A percentile compares a stretch with the other conserved stretches of the same genome.
phyloP scores from a whole-genome alignment of 1,140 invertebrate genomes.

The Lordiphosa stackelbergi region DNA sequence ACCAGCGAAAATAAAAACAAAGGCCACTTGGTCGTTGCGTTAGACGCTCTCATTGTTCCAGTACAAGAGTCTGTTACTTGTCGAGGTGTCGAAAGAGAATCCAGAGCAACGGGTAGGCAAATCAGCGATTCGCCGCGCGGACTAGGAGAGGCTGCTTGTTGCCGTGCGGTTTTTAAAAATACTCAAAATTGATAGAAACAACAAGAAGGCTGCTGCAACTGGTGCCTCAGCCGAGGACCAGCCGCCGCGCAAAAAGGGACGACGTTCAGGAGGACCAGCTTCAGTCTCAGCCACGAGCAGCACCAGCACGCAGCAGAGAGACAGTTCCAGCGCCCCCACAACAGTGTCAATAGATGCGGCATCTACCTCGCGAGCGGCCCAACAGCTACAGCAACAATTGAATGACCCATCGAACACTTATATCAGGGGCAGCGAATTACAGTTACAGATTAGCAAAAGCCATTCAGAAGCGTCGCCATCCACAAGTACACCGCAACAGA shows the following conservation, averaged over 20 bases:
- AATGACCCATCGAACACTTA: conserved; percentile 17
- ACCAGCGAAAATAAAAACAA: conserved; percentile 2
- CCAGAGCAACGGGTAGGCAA: conserved; percentile 4
- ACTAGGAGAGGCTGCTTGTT: conserved; percentile 55
- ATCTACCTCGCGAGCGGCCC: conserved; percentile 56
- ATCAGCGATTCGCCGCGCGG: conserved; percentile 9
- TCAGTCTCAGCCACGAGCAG: conserved; percentile 31
- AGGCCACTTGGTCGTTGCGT: conserved; percentile 1
- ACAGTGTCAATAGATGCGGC: conserved; percentile 48
- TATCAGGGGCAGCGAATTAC: conserved; percentile 22
- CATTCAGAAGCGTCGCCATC: conserved; percentile 20
- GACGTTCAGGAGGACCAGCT: conserved; percentile 69
- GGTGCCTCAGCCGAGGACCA: conserved; percentile 77
- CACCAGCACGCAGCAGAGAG: conserved; percentile 11
- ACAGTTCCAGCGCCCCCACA: conserved; percentile 19
- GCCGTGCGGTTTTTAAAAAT: conserved; percentile 66
- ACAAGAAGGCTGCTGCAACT: conserved; percentile 77
- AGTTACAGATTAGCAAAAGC: conserved; percentile 16
- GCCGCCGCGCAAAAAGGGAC: conserved; percentile 78
- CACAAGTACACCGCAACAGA: conserved; percentile 16
- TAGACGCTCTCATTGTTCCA: conserved; percentile 3
- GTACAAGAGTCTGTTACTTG: conserved; percentile 9
- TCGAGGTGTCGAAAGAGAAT: conserved; percentile 14
- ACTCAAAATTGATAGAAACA: conserved; percentile 78
- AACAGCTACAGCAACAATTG: conserved; percentile 35